A percentile compares a stretch with the other conserved stretches of the same genome.
These are phyloP conservation scores for Melanotaenia trifasciata DNA, from an alignment of 2,797 vertebrate genomes.

Conservation along the genomic window DNA sequence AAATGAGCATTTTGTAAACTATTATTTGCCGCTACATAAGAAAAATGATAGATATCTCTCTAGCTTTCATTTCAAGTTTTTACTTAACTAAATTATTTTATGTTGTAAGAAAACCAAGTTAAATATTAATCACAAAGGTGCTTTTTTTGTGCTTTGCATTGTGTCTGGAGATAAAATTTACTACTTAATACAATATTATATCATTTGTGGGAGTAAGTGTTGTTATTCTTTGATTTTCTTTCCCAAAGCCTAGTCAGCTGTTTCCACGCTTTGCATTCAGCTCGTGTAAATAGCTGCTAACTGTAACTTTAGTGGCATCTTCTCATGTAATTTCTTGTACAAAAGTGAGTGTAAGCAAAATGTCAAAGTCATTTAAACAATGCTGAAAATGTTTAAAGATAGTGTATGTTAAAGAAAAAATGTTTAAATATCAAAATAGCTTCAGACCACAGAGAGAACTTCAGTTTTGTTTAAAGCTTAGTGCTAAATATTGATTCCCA, in stretches of 20 bases:
- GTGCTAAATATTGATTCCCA: not conserved
- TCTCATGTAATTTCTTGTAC: not conserved
- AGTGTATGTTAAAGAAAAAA: not conserved
- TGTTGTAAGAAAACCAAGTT: no score
- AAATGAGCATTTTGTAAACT: not conserved
- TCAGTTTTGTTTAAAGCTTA: not conserved
- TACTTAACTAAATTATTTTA: no score
- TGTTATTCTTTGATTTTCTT: not conserved
- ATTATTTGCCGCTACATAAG: not conserved
- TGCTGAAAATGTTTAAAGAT: not conserved
- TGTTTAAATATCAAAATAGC: not conserved
- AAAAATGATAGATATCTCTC: not conserved
- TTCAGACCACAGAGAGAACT: not conserved
- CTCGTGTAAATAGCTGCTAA: not conserved
- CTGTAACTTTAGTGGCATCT: not conserved
- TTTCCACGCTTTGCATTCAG: no score
- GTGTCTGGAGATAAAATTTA: no score
- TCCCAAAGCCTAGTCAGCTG: not conserved
- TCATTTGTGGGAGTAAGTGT: not conserved
- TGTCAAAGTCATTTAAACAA: not conserved
- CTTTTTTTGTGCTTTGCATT: no score
- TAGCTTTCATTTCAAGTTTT: no score
- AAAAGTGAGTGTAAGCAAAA: not conserved
- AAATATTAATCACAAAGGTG: not conserved
- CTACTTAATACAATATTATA: not conserved